Base-by-base conservation (phyloP, 2,888 invertebrate species). In the Melolontha melolontha region DNA sequence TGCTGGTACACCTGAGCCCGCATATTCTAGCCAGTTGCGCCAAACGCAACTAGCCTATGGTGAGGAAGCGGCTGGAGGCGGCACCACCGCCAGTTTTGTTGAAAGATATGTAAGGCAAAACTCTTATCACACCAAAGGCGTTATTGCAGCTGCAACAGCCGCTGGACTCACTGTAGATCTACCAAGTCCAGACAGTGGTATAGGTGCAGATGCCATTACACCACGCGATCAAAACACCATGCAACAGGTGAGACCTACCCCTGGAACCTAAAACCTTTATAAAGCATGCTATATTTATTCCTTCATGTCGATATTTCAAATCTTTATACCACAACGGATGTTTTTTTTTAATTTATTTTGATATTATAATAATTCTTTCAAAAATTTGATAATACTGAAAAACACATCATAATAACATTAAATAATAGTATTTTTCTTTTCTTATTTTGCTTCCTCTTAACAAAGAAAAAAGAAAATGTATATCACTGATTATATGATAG, bases 171-270 rank as follows among this genome's bases (percentile, higher is more conserved):
- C 95, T 62, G 96, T 96, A 80, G 97, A 97, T 85, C 89, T 97
- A 81, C 96, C 97, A 29, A 96, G 96, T 77, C 96, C 96, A 29
- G 97, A 97, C 86, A 95, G 95, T 81, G 97, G 97, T 73, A 97
- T 97, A 80, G 97, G 97, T 73, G 94, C 95, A 42, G 95, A 96
- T 81, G 94, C 95, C 76, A 94, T 95, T 82, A 96, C 96, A 70
- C 95, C 96, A 72, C 87, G 94, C 79, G 94, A 94, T 85, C 94
- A 95, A 86, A 92, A 93, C 81, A 90, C 93, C 82, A 90, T 94
- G 78, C 94, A 94, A 86, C 94, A 94, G 93, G 94, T 94, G 87
- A 87, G 89, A 87, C 75, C 76, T 76, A 77, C 75, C 54, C 34
- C 6, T 16, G 2, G 2, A 6, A 27, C 2, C 5, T 22, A 29